Evolutionary conservation across 2,888 invertebrate genomes (phyloP).

Genomic region (Caenorhabditis japonica): DNA sequence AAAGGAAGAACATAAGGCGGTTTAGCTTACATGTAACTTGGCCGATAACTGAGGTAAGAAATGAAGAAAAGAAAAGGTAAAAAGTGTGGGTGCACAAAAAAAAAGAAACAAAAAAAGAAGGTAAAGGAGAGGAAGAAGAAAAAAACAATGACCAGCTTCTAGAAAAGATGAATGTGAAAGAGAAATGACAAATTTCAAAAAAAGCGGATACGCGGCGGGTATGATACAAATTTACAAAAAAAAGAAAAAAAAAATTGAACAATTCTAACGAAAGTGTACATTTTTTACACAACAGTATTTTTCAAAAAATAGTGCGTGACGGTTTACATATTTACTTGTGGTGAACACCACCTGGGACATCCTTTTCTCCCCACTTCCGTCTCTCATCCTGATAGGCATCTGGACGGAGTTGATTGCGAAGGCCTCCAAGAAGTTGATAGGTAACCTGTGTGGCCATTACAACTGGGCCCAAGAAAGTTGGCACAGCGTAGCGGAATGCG

Average conservation of each 20-base stretch:
- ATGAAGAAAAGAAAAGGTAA: not conserved
- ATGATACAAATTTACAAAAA: conserved; percentile 24
- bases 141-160: conserved; percentile 33
- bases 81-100: not conserved
- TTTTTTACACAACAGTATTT: not conserved
- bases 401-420: conserved; percentile 73
- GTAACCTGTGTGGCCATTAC: conserved; percentile 81
- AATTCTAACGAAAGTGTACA: conserved; percentile 42
- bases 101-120: not conserved
- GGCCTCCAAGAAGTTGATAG: conserved; percentile 67
- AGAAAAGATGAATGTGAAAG: conserved; percentile 44
- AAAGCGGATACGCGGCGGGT: conserved; percentile 11
- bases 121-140: conserved; percentile 17
- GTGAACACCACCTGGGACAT: conserved; percentile 57
- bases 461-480: conserved; percentile 91
- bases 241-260: conserved; percentile 8
- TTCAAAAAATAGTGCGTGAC: too few species aligned
- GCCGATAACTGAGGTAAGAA: too few species aligned
- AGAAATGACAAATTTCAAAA: conserved; percentile 1
- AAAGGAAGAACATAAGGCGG: too few species aligned
- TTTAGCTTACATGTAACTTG: too few species aligned
- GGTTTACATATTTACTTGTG: too few species aligned
- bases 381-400: conserved; percentile 72
- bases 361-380: conserved; percentile 70
- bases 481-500: conserved; percentile 87